These are phyloP conservation scores for Dione juno DNA, from an alignment of 2,888 invertebrate species.

Conservation along the genomic window DNA sequence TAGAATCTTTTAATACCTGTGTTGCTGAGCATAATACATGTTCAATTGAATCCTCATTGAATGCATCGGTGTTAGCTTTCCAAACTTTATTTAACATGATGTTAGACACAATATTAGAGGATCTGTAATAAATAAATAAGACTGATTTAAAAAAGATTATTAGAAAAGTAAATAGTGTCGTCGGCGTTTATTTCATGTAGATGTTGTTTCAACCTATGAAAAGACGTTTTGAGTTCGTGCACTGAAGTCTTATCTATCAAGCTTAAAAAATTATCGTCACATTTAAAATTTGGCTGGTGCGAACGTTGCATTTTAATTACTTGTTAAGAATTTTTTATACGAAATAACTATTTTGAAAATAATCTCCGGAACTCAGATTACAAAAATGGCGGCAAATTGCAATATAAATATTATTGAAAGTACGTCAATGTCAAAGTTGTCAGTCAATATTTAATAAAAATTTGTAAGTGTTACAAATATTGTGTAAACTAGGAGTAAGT, in stretches of 20 bases:
- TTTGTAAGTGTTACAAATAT: too few relatives aligned
- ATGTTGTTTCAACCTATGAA: constrained; percentile 28
- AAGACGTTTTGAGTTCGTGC: constrained; percentile 34
- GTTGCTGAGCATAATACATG: not conserved
- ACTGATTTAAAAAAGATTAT: not conserved
- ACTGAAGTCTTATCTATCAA: constrained; percentile 29
- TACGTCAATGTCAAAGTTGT: too few relatives aligned
- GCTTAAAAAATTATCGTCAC: constrained; percentile 3
- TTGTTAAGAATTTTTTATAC: not conserved
- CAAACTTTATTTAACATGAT: constrained; percentile 6
- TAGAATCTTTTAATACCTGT: constrained; percentile 8
- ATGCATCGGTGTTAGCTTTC: constrained; percentile 7
- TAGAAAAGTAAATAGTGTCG: not conserved
- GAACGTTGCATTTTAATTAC: constrained; percentile 17
- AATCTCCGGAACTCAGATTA: too few relatives aligned
- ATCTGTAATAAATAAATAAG: not conserved
- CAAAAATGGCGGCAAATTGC: too few relatives aligned
- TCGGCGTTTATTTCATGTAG: not conserved
- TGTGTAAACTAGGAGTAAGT: too few relatives aligned
- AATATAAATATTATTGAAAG: too few relatives aligned
- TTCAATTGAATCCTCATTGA: constrained; percentile 7
- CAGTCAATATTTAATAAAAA: too few relatives aligned
- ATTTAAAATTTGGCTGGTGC: constrained; percentile 4
- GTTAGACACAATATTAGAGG: constrained; percentile 10
- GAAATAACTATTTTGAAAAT: too few relatives aligned